Percentiles rank a stretch among this genome's conserved stretches.
Evolutionary conservation across 2,113 vertebrate genomes (phyloP).

Genomic region (Onychostruthus taczanowskii): DNA sequence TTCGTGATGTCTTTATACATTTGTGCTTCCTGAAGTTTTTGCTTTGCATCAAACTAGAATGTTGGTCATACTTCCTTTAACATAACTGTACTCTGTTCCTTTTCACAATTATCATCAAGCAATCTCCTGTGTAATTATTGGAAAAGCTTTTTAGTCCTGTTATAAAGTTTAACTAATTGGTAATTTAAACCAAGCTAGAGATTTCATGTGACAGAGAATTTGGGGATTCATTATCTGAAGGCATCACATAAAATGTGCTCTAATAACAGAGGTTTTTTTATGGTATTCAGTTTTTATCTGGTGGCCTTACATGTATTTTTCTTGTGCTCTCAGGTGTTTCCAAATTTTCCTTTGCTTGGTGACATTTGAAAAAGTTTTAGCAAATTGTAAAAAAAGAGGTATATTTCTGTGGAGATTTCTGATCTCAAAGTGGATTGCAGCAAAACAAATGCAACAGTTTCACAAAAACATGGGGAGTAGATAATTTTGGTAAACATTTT

Average conservation of each 20-base stretch:
- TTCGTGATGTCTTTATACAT: background rate
- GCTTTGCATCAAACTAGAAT: background rate
- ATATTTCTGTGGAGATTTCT: background rate
- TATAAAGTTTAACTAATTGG: background rate
- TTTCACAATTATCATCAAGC: background rate
- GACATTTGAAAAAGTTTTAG: background rate
- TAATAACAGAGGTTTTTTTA: background rate
- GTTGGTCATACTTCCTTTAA: background rate
- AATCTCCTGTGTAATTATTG: background rate
- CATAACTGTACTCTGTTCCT: background rate
- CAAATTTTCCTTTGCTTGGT: background rate
- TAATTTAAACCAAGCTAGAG: background rate
- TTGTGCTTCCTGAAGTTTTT: background rate
- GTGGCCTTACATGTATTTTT: background rate
- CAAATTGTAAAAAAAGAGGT: background rate
- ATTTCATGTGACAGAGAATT: background rate
- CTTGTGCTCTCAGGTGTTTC: background rate
- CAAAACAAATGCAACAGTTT: background rate
- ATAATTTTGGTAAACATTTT: background rate
- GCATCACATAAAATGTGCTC: background rate
- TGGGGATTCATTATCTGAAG: background rate
- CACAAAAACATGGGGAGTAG: background rate
- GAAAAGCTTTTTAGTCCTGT: background rate
- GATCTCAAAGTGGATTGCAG: background rate
- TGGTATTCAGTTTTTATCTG: background rate